Conservation (phyloP, 2,888 invertebrate species). For the Trichacis sp. region DNA sequence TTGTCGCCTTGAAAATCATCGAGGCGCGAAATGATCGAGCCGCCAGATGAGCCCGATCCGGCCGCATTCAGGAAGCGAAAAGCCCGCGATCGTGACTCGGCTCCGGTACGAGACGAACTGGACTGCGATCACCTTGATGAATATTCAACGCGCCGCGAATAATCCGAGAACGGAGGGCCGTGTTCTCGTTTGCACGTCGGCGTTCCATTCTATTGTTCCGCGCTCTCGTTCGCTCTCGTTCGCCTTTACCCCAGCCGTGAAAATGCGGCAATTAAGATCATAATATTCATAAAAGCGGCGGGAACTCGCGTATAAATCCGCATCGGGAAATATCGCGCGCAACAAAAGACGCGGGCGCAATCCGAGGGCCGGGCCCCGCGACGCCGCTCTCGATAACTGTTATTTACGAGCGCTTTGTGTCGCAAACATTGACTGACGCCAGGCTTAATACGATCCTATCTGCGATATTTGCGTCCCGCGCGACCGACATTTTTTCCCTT, state of each 20-base stretch:
- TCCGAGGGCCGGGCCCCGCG: not conserved
- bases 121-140: conserved; percentile 47
- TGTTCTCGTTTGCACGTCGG: conserved; percentile 14
- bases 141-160: conserved; percentile 48
- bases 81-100: conserved; percentile 40
- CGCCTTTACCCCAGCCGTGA: conserved; percentile 23
- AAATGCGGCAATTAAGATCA: conserved; percentile 29
- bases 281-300: no score
- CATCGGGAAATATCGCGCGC: conserved; percentile 10
- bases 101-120: conserved; percentile 40
- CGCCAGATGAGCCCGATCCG: not conserved
- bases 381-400: conserved; percentile 1
- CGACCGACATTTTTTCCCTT: no score
- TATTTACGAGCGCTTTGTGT: conserved; percentile 17
- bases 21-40: conserved; percentile 41
- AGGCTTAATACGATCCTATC: not conserved
- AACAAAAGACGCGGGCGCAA: not conserved
- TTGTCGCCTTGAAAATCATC: conserved; percentile 55
- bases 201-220: conserved; percentile 19
- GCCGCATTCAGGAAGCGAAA: no score
- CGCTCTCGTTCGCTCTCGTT: no score
- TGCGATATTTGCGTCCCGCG: no score
- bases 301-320: conserved; percentile 23
- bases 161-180: no score
- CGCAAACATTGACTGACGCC: conserved; percentile 9